These are phyloP conservation scores for Diadema setosum DNA, from an alignment of 35 echinoderm and acorn worm genomes.

Conservation along the genomic window DNA sequence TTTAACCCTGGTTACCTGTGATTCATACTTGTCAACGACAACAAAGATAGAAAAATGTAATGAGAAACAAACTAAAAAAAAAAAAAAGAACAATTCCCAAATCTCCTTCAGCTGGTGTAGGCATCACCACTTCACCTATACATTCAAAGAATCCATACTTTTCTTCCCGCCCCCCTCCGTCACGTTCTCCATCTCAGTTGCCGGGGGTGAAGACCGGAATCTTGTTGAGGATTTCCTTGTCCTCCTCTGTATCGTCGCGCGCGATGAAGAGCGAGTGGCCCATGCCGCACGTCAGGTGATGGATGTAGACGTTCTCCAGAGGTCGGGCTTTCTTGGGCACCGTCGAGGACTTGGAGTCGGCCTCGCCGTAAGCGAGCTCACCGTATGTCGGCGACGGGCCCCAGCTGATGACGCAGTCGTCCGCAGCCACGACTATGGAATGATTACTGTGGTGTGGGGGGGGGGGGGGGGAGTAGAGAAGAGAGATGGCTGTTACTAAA, in stretches of 20 bases:
- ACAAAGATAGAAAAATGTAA: no score
- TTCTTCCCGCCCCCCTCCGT: no score
- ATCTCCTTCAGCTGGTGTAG: no score
- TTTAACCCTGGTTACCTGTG: not conserved
- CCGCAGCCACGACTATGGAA: conserved; percentile 85
- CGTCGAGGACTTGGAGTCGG: conserved; percentile 69
- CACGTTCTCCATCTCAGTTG: no score
- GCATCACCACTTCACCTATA: not conserved
- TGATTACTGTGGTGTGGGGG: conserved; percentile 48
- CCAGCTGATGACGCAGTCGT: conserved; percentile 93
- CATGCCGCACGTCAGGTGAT: conserved; percentile 67
- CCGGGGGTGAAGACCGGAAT: conserved; percentile 50
- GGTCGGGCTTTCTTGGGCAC: conserved; percentile 75
- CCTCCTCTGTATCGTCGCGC: conserved; percentile 64
- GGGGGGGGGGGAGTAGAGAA: not conserved
- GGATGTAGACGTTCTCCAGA: conserved; percentile 61
- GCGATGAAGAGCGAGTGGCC: conserved; percentile 86
- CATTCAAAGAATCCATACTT: no score
- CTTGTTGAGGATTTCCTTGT: conserved; percentile 43
- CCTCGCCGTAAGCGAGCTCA: conserved; percentile 89
- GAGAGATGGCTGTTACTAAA: no score
- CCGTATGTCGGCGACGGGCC: conserved; percentile 95
- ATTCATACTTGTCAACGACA: no score
- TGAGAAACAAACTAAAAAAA: not conserved
- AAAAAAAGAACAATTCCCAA: not conserved